Evolutionary conservation across 2,888 invertebrate genomes (phyloP), one percentile per base, ranked within the genome.

Genomic region (Cephus runcator): DNA sequence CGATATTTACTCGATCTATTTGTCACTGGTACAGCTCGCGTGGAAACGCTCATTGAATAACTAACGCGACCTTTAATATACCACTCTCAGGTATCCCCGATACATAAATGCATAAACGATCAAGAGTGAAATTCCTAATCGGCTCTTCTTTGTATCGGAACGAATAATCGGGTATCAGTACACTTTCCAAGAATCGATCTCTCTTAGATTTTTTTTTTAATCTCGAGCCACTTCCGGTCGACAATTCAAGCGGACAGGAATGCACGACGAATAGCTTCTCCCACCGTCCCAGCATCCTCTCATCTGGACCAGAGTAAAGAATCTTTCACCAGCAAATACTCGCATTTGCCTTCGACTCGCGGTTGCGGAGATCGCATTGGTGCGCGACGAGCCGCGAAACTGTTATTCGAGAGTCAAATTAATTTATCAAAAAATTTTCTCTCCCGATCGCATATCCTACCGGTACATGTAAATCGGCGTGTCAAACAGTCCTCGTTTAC

Each of bases 371-470:
- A 79, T 81, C 82, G 83, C 84, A 80, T 81, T 81, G 80, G 79
- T 86, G 85, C 77, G 81, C 87, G 84, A 83, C 85, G 81, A 87
- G 84, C 83, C 85, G 87, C 85, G 80, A 88, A 87, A 87, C 86
- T 85, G 87, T 86, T 86, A 82, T 84, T 79, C 84, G 80, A 82
- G 83, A 85, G 86, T 23, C 85, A 87, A 87, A 87, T 87, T 88
- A 87, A 88, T 88, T 87, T 84, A 76, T 81, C 79, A 75, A 73
- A 83, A 79, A 84, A 84, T 80, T 83, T 80, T 82, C 81, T 81
- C 75, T 75, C 76, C 73, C 1, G 1, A 4, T 15, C 15, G 1
- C 4, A 6, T 4, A 15, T 15, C 15, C 1, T 40, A 15, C 40
- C 15, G 15, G 6, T 40, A 40, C 15, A 15, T 2, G 15, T 40